Evolutionary conservation across 2,113 vertebrate genomes (phyloP).

Genomic region (Tichodroma muraria): DNA sequence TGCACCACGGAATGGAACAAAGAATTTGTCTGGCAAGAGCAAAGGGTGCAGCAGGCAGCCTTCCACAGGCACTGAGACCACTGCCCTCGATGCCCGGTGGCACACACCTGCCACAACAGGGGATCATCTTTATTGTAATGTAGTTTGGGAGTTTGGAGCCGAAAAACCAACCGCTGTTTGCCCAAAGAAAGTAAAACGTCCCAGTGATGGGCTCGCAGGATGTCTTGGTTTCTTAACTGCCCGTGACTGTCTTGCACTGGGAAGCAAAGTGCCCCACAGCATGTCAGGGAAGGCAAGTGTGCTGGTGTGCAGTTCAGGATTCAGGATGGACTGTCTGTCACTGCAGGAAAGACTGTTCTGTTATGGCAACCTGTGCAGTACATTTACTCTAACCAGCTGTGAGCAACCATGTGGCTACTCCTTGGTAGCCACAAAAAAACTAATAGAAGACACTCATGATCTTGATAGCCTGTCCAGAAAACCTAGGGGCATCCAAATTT

Average conservation of each 20-base stretch:
- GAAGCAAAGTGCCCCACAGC: fast-evolving
- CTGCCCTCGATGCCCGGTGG: fast-evolving
- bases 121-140: fast-evolving
- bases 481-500: fast-evolving
- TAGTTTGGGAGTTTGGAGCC: background rate
- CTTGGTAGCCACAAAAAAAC: background rate
- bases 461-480: background rate
- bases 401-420: background rate
- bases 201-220: background rate
- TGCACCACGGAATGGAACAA: fast-evolving
- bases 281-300: background rate
- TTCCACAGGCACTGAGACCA: background rate
- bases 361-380: background rate
- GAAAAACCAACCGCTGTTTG: background rate
- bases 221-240: background rate
- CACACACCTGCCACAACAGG: background rate
- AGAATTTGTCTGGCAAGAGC: background rate
- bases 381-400: background rate
- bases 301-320: background rate
- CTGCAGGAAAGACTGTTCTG: background rate
- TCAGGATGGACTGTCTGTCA: background rate
- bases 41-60: background rate
- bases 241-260: fast-evolving
- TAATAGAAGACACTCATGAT: background rate
- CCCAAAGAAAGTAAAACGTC: background rate